These are phyloP conservation scores for Adineta ricciae DNA, from an alignment of 2,888 invertebrate genomes.

Conservation along the genomic window DNA sequence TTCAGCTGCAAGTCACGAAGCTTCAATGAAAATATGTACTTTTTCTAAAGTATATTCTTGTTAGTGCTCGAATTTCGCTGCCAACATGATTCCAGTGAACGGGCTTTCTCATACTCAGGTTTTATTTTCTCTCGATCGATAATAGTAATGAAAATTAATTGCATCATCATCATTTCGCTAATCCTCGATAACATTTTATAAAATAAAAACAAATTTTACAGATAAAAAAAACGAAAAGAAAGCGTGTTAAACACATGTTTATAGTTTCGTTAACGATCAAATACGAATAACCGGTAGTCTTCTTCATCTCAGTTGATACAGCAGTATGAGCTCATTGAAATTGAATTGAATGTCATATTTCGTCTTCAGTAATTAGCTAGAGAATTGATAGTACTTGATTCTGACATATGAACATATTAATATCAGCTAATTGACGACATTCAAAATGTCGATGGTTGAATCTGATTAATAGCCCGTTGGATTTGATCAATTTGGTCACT, in stretches of 20 bases:
- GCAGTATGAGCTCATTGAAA: background rate
- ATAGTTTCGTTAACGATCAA: too few relatives aligned
- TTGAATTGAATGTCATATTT: background rate
- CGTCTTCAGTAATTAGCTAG: background rate
- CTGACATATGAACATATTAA: background rate
- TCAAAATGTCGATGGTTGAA: background rate
- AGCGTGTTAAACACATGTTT: too few relatives aligned
- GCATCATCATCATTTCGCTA: too few relatives aligned
- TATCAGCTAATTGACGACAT: background rate
- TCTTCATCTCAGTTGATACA: too few relatives aligned
- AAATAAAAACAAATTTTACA: too few relatives aligned
- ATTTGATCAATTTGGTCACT: background rate
- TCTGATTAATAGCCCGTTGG: background rate
- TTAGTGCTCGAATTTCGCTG: background rate
- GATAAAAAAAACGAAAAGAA: too few relatives aligned
- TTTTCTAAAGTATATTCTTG: background rate
- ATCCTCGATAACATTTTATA: too few relatives aligned
- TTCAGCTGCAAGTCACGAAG: background rate
- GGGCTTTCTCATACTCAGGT: too few relatives aligned
- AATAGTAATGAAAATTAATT: too few relatives aligned
- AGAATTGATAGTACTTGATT: background rate
- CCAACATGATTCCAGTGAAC: too few relatives aligned
- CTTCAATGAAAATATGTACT: background rate
- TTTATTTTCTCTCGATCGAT: too few relatives aligned
- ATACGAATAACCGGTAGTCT: too few relatives aligned